A percentile compares a stretch with the other conserved stretches of the same genome.
These are phyloP conservation scores for Pristis pectinata DNA, from an alignment of 2,797 vertebrate genomes.

Conservation along the genomic window DNA sequence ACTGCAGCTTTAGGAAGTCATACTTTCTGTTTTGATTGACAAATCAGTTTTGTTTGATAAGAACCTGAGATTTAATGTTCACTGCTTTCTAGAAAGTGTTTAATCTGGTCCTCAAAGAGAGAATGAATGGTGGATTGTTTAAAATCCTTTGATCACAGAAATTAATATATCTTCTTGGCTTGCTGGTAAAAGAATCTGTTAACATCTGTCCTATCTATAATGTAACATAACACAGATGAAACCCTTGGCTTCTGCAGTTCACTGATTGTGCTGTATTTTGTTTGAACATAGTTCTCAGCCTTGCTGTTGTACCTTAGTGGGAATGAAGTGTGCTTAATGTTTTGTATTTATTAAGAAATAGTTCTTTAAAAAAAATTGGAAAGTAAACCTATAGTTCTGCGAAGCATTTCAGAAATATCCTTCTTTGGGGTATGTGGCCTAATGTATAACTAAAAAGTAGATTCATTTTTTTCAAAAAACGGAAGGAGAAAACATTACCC, in stretches of 20 bases:
- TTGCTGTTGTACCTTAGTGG: conserved; percentile 47
- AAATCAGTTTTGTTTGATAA: conserved; percentile 24
- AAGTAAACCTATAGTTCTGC: conserved; percentile 37
- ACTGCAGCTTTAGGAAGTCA: background rate
- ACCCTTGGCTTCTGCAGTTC: conserved; percentile 54
- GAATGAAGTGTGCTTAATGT: conserved; percentile 60
- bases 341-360: conserved; percentile 58
- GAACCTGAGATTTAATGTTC: conserved; percentile 1
- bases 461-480: background rate
- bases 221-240: conserved; percentile 63
- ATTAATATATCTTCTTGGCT: conserved; percentile 65
- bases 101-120: conserved; percentile 16
- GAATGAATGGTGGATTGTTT: conserved; percentile 50
- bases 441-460: background rate
- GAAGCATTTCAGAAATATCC: conserved; percentile 37
- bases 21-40: background rate
- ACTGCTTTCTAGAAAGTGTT: conserved; percentile 5
- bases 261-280: conserved; percentile 61
- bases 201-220: conserved; percentile 60
- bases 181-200: conserved; percentile 71
- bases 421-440: background rate
- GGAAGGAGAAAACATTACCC: background rate
- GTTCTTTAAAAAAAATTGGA: conserved; percentile 42
- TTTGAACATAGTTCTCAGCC: conserved; percentile 47
- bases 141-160: conserved; percentile 65